Percentiles rank a stretch among this genome's conserved stretches.
phyloP scores from a whole-genome alignment of 1,140 invertebrate genomes.

The Periplaneta americana region DNA sequence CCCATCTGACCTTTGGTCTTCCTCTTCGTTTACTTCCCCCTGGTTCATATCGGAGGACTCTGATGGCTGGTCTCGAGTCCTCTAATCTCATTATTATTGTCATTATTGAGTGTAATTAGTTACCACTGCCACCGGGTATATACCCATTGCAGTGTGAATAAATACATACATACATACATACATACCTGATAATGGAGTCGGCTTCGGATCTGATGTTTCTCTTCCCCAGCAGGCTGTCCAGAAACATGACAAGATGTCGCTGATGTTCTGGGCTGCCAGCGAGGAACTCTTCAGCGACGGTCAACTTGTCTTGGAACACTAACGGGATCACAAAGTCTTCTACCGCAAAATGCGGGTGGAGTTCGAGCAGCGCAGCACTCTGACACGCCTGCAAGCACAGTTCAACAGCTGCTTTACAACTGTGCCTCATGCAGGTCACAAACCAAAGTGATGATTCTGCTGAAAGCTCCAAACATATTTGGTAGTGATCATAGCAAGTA shows the following conservation, averaged over 20 bases:
- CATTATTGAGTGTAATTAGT: no score
- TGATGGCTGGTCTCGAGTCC: no score
- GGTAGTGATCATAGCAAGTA: background rate
- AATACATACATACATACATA: slow-evolving; percentile 30
- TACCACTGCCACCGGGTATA: no score
- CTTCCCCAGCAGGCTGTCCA: slow-evolving; percentile 49
- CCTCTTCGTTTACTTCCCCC: no score
- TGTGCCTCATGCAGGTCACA: slow-evolving; percentile 22
- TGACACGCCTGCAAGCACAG: slow-evolving; percentile 48
- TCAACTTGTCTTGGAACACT: slow-evolving; percentile 64
- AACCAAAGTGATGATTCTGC: background rate
- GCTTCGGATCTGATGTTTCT: slow-evolving; percentile 35
- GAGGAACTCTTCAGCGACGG: slow-evolving; percentile 61
- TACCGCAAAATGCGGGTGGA: slow-evolving; percentile 56
- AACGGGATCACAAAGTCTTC: slow-evolving; percentile 63
- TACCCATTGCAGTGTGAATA: no score
- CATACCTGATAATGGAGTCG: slow-evolving; percentile 39
- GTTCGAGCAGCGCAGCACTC: slow-evolving; percentile 50
- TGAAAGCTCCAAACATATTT: background rate
- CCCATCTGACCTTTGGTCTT: no score
- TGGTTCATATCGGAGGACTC: no score
- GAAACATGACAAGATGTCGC: slow-evolving; percentile 46
- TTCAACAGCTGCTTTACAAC: slow-evolving; percentile 28
- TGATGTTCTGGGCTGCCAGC: slow-evolving; percentile 50
- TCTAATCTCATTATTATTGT: no score